A percentile compares a stretch with the other conserved stretches of the same genome.
Evolutionary conservation across 2,797 vertebrate species (phyloP).

Genomic region (Vireo griseus): DNA sequence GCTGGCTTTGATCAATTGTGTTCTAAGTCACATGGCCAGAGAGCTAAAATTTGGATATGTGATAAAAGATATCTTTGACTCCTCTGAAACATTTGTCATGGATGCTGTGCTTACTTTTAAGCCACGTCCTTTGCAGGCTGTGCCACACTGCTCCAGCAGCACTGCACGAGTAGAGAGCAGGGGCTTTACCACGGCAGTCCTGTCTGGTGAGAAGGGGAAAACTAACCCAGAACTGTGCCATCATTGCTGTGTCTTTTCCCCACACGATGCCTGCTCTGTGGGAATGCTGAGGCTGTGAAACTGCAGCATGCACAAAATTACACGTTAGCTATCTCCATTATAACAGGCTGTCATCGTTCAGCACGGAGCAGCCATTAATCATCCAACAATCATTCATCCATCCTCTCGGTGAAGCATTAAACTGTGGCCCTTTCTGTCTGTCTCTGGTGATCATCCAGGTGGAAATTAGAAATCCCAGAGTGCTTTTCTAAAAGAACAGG

Average conservation of each 20-base stretch:
- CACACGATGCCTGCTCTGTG: neutral
- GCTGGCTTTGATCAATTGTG: rapidly evolving
- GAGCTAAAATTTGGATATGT: neutral
- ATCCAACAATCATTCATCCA: conserved; percentile 67
- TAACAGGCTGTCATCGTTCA: conserved; percentile 63
- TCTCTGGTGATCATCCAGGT: conserved; percentile 66
- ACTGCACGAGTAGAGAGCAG: rapidly evolving
- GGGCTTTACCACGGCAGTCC: neutral
- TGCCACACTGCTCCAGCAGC: neutral
- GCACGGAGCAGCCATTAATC: conserved; percentile 64
- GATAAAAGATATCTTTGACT: neutral
- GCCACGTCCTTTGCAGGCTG: neutral
- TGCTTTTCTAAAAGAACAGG: conserved; percentile 62
- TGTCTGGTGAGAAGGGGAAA: neutral
- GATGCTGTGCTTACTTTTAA: neutral
- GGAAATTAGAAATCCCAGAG: conserved; percentile 72
- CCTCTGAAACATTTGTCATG: neutral
- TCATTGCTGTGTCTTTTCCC: neutral
- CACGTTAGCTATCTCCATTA: conserved; percentile 58
- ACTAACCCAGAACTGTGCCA: neutral
- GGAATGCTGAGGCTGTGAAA: conserved; percentile 15
- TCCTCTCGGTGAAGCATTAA: conserved; percentile 61
- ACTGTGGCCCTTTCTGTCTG: conserved; percentile 61
- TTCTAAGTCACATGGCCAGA: neutral
- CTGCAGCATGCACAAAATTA: conserved; percentile 32